Conservation (phyloP, 2,113 vertebrate species). For the Lepisosteus osseus region DNA sequence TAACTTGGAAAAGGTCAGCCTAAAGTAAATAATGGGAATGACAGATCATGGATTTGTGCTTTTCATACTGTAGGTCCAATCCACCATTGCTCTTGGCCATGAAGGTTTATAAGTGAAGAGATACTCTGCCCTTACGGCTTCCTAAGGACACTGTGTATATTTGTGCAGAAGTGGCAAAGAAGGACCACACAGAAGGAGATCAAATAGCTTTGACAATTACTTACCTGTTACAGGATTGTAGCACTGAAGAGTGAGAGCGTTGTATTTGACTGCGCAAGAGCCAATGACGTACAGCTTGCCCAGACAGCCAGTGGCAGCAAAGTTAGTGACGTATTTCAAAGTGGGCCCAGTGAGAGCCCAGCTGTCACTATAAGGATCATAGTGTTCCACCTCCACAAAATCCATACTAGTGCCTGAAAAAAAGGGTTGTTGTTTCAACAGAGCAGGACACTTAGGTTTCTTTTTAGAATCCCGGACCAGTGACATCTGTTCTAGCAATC, state of each 20-base stretch:
- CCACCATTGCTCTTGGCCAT: too few relatives aligned
- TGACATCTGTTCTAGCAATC: too few relatives aligned
- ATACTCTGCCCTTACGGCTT: too few relatives aligned
- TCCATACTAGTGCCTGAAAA: constrained; percentile 75
- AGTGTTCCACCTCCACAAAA: constrained; percentile 85
- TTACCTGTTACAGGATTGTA: constrained; percentile 92
- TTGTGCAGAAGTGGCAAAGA: too few relatives aligned
- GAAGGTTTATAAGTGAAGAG: too few relatives aligned
- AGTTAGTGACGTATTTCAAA: constrained; percentile 91
- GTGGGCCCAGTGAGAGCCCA: constrained; percentile 80
- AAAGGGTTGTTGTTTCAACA: constrained; percentile 12
- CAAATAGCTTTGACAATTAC: background rate
- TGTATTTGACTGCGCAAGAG: constrained; percentile 93
- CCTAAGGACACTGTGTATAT: too few relatives aligned
- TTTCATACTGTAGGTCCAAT: too few relatives aligned
- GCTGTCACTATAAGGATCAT: constrained; percentile 83
- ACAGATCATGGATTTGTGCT: too few relatives aligned
- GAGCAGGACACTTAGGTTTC: background rate
- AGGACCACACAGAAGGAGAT: too few relatives aligned
- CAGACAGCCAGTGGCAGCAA: constrained; percentile 74
- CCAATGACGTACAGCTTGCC: constrained; percentile 92
- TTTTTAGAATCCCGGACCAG: too few relatives aligned
- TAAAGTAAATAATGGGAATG: too few relatives aligned
- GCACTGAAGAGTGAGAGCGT: constrained; percentile 89
- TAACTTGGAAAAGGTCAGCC: too few relatives aligned